Evolutionary conservation across 2,797 vertebrate genomes (phyloP), one percentile per base, ranked within the genome.

Genomic region (Hipposideros larvatus): DNA sequence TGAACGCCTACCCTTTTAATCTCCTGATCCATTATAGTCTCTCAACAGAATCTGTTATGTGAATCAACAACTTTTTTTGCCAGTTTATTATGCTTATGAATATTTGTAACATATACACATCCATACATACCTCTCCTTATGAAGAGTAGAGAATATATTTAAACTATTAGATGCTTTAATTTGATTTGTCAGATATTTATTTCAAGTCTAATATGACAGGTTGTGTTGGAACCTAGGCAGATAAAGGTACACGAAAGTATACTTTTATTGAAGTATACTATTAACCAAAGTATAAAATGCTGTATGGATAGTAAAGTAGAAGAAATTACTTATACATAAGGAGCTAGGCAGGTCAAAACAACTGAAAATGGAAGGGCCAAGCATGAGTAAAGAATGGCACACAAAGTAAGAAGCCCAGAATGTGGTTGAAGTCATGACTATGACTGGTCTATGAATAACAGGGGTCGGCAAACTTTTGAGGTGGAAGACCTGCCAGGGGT

Each of bases 151-250:
- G 90, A n/a, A 51, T 73, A 83, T 61, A 83, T 83, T 93, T 94
- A 95, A 84, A 90, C 18, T 10, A 41, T 65, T 92, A 84, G 41
- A 86, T 71, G 15, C 5, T 87, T 37, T 91, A 89, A 70, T 95
- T 41, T 95, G 71, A 77, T 37, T 88, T 80, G 2, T 19, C 53
- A 92, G 75, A 37, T 75, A 16, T 77, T 88, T 84, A 80, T 59
- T 75, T 71, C 18, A 93, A 87, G 34, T 84, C 15, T 87, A 70
- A 80, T 65, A 59, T 53, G 4, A 92, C 5, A 83, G 68, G 55
- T 16, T 73, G 7, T 77, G 4, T 15, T 37, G 8, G 11, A 57
- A 28, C 55, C 7, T 31, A 71, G 9, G 2, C 2, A 51, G 26
- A 71, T 4, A 87, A 11, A 78, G 71, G 26, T 80, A 19, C 21